Evolutionary conservation across 2,888 invertebrate genomes (phyloP).

Genomic region (Incurvaria masculella): DNA sequence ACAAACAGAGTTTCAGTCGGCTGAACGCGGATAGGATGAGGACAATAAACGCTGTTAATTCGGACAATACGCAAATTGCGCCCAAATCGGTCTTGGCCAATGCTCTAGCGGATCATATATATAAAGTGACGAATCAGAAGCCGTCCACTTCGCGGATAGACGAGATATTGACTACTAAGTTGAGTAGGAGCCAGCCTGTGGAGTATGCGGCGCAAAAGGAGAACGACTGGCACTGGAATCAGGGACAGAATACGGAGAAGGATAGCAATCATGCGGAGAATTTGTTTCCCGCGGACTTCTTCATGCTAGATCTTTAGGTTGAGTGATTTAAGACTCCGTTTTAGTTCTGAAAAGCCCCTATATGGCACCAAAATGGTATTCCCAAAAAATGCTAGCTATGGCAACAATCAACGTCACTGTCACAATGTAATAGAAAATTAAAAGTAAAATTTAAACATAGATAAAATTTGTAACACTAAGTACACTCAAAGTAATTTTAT

Average conservation of each 20-base stretch:
- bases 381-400: no score
- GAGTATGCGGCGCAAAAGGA: constrained; percentile 29
- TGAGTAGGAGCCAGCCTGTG: constrained; percentile 16
- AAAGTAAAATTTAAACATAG: no score
- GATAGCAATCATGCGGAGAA: constrained; percentile 25
- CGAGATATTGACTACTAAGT: constrained; percentile 48
- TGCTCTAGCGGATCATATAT: constrained; percentile 46
- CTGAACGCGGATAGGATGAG: constrained; percentile 43
- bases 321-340: no score
- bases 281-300: constrained; percentile 36
- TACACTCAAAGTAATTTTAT: no score
- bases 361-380: no score
- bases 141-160: constrained; percentile 46
- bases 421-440: no score
- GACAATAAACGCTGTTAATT: constrained; percentile 32
- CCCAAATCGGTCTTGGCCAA: constrained; percentile 47
- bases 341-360: no score
- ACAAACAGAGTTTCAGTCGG: constrained; percentile 38
- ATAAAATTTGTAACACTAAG: no score
- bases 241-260: constrained; percentile 16
- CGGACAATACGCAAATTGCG: constrained; percentile 22
- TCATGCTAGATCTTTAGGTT: background rate
- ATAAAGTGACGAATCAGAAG: constrained; percentile 53
- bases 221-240: constrained; percentile 31
- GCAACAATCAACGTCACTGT: no score